These are phyloP conservation scores for Cygnus atratus DNA, from an alignment of 2,113 vertebrate genomes.

Conservation along the genomic window DNA sequence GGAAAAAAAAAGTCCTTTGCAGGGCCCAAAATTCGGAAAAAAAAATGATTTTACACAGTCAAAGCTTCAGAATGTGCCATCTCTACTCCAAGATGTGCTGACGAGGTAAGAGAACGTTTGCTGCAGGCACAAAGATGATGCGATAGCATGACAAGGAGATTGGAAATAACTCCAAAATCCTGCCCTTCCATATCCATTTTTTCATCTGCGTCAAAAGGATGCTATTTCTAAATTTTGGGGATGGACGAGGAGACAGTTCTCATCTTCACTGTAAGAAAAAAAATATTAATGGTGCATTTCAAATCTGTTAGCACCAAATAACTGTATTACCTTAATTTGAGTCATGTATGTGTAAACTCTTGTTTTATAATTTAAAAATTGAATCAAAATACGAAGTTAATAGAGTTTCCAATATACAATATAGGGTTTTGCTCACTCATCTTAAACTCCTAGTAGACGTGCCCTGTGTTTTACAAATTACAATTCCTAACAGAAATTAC, in stretches of 20 bases:
- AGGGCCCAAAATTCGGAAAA: neutral
- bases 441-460: neutral
- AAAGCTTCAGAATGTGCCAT: neutral
- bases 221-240: neutral
- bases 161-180: neutral
- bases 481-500: neutral
- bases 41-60: neutral
- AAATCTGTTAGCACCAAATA: neutral
- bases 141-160: neutral
- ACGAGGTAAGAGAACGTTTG: neutral
- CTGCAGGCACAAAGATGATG: neutral
- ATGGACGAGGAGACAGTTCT: neutral
- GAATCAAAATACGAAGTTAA: neutral
- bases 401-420: neutral
- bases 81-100: neutral
- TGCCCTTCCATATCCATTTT: neutral
- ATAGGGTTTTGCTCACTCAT: neutral
- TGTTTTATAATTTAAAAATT: neutral
- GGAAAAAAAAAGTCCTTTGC: neutral
- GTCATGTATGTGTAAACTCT: accelerated
- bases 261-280: neutral
- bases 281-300: neutral
- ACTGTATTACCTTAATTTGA: neutral
- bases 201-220: neutral
- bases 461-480: neutral